Percentiles rank a stretch among this genome's conserved stretches.
phyloP scores from a whole-genome alignment of 2,888 invertebrate species.

The Bursaphelenchus okinawaensis region DNA sequence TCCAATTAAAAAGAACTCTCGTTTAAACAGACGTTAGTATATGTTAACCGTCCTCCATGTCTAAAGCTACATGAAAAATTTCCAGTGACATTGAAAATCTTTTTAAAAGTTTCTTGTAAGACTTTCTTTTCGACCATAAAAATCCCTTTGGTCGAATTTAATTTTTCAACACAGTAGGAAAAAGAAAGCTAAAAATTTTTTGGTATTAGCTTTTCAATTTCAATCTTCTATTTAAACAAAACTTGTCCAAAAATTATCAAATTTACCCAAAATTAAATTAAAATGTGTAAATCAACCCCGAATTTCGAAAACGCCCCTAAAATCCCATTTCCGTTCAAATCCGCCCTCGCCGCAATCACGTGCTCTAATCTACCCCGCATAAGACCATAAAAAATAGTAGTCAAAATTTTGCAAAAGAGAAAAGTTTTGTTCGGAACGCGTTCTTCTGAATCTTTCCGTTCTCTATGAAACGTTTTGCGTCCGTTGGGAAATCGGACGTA shows the following conservation, averaged over 20 bases:
- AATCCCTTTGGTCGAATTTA: background rate
- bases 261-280: background rate
- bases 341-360: too few relatives aligned
- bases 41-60: too few relatives aligned
- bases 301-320: background rate
- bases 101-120: too few relatives aligned
- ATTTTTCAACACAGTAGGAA: background rate
- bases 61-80: too few relatives aligned
- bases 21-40: too few relatives aligned
- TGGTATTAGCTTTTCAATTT: too few relatives aligned
- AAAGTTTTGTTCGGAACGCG: too few relatives aligned
- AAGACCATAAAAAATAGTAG: background rate
- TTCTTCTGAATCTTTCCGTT: background rate
- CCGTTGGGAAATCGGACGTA: background rate
- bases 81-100: too few relatives aligned
- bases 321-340: too few relatives aligned
- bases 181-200: too few relatives aligned
- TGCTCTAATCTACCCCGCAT: background rate
- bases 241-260: background rate
- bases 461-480: background rate
- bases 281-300: background rate
- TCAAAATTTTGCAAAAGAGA: background rate
- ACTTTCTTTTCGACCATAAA: background rate
- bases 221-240: background rate
- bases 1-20: too few relatives aligned